Conservation (phyloP, 2,797 vertebrate genomes). For the Knipowitschia caucasica region DNA sequence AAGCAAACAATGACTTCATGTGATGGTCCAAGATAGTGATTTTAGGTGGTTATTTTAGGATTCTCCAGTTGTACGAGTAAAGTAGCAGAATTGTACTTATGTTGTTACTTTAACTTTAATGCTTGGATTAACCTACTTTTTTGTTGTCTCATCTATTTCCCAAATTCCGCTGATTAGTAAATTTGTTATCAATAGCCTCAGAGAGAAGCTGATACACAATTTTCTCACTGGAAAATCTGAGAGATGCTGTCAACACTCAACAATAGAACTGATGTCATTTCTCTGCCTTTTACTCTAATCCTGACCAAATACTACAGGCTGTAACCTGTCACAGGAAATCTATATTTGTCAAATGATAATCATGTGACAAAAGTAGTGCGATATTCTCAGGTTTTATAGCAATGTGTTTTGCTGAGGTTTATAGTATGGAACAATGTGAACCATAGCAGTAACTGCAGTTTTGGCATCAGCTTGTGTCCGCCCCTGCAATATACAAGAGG, state of each 20-base stretch:
- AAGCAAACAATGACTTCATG: not conserved
- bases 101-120: no score
- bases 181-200: no score
- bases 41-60: not conserved
- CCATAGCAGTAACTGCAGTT: slow-evolving; percentile 10
- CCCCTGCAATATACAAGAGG: slow-evolving; percentile 11
- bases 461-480: slow-evolving; percentile 6
- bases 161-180: no score
- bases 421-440: slow-evolving; percentile 8
- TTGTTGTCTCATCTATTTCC: no score
- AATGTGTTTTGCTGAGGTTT: not conserved
- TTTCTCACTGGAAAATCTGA: slow-evolving; percentile 1
- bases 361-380: not conserved
- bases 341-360: slow-evolving; percentile 18
- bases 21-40: not conserved
- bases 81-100: not conserved
- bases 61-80: not conserved
- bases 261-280: not conserved
- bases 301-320: slow-evolving; percentile 2
- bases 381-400: slow-evolving; percentile 3
- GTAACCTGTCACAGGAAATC: slow-evolving; percentile 15
- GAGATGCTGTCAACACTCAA: not conserved
- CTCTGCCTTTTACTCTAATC: not conserved
- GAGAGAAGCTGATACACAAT: not conserved
- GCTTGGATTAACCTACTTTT: no score